Evolutionary conservation across 2,888 invertebrate species (phyloP).

Genomic region (Kryphioiulus occultus): DNA sequence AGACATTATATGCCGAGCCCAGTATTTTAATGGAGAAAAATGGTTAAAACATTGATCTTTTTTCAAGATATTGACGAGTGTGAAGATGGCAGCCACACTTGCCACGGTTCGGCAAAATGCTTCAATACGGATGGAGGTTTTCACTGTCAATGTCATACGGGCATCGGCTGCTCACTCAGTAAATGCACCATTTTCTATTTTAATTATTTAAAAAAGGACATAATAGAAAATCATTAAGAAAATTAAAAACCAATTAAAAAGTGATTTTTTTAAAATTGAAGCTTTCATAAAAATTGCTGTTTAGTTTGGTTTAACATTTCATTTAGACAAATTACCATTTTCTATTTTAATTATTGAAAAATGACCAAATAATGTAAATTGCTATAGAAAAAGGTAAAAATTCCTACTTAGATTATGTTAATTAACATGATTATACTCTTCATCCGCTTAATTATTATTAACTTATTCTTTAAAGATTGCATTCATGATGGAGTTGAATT

Average conservation of each 20-base stretch:
- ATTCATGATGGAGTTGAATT: constrained; percentile 71
- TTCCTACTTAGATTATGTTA: no score
- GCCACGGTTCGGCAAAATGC: constrained; percentile 80
- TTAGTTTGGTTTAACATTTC: no score
- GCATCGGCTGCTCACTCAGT: constrained; percentile 61
- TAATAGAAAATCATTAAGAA: no score
- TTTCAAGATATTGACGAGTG: constrained; percentile 84
- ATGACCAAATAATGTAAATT: no score
- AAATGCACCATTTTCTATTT: constrained; percentile 52
- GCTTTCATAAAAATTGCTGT: no score
- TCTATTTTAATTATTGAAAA: no score
- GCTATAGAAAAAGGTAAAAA: no score
- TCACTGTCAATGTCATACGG: constrained; percentile 73
- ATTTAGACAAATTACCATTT: no score
- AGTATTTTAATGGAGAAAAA: neutral
- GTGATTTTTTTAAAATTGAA: no score
- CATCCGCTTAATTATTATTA: no score
- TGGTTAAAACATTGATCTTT: neutral
- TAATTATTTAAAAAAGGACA: neutral
- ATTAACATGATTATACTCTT: no score
- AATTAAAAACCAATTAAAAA: no score
- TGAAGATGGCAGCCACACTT: constrained; percentile 76
- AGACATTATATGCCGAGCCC: constrained; percentile 19
- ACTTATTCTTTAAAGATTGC: constrained; percentile 70
- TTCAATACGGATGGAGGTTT: constrained; percentile 82